phyloP scores from a whole-genome alignment of 64 coral and sea anemone species.

The Dendronephthya gigantea region DNA sequence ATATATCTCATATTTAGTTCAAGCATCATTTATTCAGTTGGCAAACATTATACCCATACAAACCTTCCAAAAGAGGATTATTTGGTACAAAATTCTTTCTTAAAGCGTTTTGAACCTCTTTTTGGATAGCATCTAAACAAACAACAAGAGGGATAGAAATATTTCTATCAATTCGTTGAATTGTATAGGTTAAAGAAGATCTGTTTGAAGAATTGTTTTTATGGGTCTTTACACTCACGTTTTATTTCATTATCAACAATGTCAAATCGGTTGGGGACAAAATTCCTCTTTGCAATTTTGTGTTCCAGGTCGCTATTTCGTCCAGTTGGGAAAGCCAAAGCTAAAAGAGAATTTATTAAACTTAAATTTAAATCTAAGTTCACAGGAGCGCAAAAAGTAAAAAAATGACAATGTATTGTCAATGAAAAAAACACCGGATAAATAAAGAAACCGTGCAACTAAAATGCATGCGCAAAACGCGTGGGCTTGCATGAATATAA shows the following conservation, averaged over 20 bases:
- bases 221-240: neutral
- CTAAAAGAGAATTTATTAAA: too few species aligned
- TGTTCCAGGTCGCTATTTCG: neutral
- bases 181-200: too few species aligned
- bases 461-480: too few species aligned
- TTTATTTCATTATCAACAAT: constrained; percentile 19
- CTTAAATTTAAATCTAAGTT: too few species aligned
- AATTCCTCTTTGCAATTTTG: neutral
- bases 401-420: too few species aligned
- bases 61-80: constrained; percentile 22
- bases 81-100: constrained; percentile 9
- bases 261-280: constrained; percentile 12
- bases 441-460: too few species aligned
- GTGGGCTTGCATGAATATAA: too few species aligned
- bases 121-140: constrained; percentile 9
- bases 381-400: neutral
- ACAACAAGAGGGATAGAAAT: neutral
- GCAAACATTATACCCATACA: neutral
- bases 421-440: too few species aligned
- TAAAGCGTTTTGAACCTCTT: neutral
- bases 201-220: too few species aligned
- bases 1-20: too few species aligned
- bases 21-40: neutral
- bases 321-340: neutral
- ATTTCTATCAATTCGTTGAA: neutral